Conservation (phyloP, 2,797 vertebrate species). For the Anguilla megastoma region DNA sequence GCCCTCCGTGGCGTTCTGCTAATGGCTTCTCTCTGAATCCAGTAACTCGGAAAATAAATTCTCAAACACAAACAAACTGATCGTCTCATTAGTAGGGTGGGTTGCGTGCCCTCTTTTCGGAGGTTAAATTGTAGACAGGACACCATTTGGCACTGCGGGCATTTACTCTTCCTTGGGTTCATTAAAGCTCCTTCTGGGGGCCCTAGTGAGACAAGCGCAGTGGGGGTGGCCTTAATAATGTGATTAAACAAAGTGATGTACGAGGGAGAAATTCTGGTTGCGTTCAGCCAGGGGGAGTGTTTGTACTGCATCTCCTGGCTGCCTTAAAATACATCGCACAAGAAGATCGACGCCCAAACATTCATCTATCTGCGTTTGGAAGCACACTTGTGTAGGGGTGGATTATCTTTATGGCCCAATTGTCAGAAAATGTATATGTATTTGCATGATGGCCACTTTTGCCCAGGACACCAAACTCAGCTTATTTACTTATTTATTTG, state of each 20-base stretch:
- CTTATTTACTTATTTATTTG: not conserved
- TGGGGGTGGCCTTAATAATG: constrained; percentile 58
- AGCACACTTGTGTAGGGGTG: not conserved
- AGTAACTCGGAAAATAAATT: constrained; percentile 4
- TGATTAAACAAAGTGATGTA: constrained; percentile 50
- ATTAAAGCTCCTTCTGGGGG: constrained; percentile 32
- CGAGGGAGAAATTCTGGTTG: constrained; percentile 19
- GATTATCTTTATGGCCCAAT: not conserved
- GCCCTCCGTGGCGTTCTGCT: not conserved
- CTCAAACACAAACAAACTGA: constrained; percentile 28
- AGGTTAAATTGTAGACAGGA: constrained; percentile 48
- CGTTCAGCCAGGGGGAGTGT: constrained; percentile 18
- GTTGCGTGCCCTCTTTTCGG: constrained; percentile 26
- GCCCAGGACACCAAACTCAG: not conserved
- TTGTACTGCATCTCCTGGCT: not conserved
- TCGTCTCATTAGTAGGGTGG: constrained; percentile 31
- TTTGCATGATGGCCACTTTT: not conserved
- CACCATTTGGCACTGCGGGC: constrained; percentile 42
- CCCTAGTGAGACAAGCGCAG: constrained; percentile 35
- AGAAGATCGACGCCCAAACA: not conserved
- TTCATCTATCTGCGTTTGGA: not conserved
- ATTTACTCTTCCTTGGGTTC: constrained; percentile 34
- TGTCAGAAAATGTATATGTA: not conserved
- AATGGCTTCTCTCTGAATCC: constrained; percentile 22
- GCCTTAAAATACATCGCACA: not conserved